Percentiles rank a stretch among this genome's conserved stretches.
Evolutionary conservation across 2,888 invertebrate genomes (phyloP).

Genomic region (Mamestra brassicae): DNA sequence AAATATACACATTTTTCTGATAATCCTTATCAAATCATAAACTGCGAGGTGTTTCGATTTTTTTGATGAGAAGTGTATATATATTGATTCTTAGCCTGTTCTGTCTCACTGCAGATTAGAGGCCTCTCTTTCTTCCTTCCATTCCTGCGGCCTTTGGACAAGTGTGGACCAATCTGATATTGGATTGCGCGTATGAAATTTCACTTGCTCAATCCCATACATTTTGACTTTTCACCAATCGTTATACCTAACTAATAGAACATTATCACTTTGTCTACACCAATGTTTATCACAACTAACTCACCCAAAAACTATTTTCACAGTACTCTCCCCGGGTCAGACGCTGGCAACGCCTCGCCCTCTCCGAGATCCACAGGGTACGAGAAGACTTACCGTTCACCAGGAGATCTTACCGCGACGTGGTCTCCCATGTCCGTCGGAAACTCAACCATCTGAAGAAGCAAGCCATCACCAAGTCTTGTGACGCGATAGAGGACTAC

Average conservation of each 20-base stretch:
- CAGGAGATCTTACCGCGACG: conserved; percentile 79
- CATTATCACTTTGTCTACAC: neutral
- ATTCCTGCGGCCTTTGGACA: too few species aligned
- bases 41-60: too few species aligned
- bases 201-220: too few species aligned
- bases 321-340: conserved; percentile 79
- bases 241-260: neutral
- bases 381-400: conserved; percentile 82
- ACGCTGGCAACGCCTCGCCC: conserved; percentile 83
- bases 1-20: too few species aligned
- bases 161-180: too few species aligned
- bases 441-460: conserved; percentile 78
- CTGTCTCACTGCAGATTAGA: too few species aligned
- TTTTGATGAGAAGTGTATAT: too few species aligned
- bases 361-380: conserved; percentile 81
- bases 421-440: conserved; percentile 79
- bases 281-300: neutral
- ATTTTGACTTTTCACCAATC: too few species aligned
- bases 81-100: too few species aligned
- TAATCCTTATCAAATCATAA: too few species aligned
- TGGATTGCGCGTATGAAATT: too few species aligned
- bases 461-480: conserved; percentile 69
- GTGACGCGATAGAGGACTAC: conserved; percentile 69
- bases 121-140: too few species aligned
- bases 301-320: neutral